phyloP scores from a whole-genome alignment of 2,888 invertebrate species.

The Meliscaeva auricollis region DNA sequence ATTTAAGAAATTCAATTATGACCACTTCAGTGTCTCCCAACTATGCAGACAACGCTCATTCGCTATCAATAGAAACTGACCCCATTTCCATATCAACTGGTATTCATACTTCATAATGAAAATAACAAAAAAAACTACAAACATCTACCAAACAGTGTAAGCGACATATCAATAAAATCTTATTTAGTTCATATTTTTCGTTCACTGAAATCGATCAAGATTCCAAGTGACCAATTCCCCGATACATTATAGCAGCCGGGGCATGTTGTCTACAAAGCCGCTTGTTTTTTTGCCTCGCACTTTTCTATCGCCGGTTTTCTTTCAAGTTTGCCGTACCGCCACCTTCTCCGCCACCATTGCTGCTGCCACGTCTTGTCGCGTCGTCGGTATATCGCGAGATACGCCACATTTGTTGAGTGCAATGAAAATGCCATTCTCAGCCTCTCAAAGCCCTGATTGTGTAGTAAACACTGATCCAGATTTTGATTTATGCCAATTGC shows the following conservation, averaged over 20 bases:
- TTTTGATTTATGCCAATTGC: conserved; percentile 72
- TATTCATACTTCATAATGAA: neutral
- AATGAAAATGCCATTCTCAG: conserved; percentile 58
- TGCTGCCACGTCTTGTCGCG: neutral
- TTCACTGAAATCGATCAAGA: conserved; percentile 63
- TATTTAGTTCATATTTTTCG: conserved; percentile 61
- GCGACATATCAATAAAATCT: conserved; percentile 65
- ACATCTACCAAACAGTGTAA: neutral
- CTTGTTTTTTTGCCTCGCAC: conserved; percentile 2
- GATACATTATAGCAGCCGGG: neutral
- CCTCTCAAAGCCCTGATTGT: neutral
- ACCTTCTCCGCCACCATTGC: neutral
- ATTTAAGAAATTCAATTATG: too few relatives aligned
- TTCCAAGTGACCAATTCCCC: conserved; percentile 34
- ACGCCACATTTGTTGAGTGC: conserved; percentile 47
- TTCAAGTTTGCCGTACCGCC: conserved; percentile 48
- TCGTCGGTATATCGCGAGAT: neutral
- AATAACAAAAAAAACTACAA: neutral
- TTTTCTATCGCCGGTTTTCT: conserved; percentile 48
- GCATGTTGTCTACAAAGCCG: conserved; percentile 25
- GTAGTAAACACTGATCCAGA: conserved; percentile 7
- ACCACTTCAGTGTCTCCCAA: too few relatives aligned
- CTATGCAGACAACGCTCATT: too few relatives aligned
- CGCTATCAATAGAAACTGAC: too few relatives aligned
- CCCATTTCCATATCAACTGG: too few relatives aligned